phyloP scores from a whole-genome alignment of 2,888 invertebrate species.

The Leucophenga maculata region DNA sequence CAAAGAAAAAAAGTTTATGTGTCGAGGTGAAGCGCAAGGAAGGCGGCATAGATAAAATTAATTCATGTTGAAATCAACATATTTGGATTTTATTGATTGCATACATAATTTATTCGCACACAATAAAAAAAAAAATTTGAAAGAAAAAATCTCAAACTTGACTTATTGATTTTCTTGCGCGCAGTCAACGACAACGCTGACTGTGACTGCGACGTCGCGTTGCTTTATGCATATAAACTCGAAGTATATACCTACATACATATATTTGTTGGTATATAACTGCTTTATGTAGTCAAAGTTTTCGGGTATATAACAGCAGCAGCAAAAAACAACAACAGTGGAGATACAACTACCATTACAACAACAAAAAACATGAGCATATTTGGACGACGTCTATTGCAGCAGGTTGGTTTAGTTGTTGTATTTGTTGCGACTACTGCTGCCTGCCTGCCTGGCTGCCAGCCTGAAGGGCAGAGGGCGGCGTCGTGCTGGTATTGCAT shows the following conservation, averaged over 20 bases:
- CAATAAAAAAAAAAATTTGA: not conserved
- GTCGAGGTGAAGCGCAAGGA: no score
- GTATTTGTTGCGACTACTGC: not conserved
- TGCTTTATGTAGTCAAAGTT: no score
- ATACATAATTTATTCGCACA: not conserved
- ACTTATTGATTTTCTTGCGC: conserved; percentile 13
- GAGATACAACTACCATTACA: conserved; percentile 5
- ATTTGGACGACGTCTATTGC: conserved; percentile 22
- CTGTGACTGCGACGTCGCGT: not conserved
- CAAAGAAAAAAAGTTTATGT: no score
- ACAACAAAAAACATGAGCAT: conserved; percentile 1
- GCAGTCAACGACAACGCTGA: conserved; percentile 2
- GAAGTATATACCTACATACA: not conserved
- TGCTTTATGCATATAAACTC: not conserved
- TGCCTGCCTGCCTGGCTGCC: no score
- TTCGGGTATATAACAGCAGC: conserved; percentile 9
- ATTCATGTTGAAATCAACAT: not conserved
- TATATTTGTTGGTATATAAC: conserved; percentile 10
- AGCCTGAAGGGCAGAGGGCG: not conserved
- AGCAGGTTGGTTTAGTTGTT: conserved; percentile 3
- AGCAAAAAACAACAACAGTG: conserved; percentile 11
- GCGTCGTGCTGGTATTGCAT: not conserved
- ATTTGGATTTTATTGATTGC: conserved; percentile 2
- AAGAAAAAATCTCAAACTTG: not conserved
- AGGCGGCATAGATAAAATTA: not conserved